Base-by-base conservation (phyloP, 2,888 invertebrate genomes). In the Nesidiocoris tenuis region DNA sequence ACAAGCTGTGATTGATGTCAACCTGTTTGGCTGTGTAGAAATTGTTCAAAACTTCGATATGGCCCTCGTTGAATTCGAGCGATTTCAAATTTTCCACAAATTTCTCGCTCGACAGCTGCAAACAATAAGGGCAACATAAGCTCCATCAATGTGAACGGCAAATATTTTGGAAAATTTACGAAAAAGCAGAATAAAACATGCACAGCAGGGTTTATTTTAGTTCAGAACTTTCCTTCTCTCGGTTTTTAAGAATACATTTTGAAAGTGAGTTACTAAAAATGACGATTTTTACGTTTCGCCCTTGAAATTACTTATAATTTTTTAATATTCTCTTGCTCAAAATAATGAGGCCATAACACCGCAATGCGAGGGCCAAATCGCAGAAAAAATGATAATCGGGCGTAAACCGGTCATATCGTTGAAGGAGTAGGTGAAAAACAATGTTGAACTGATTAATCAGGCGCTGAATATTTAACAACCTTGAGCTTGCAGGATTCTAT, bases 401-500 rank as follows among this genome's bases (percentile, higher is more conserved):
- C 18, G 61, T 61, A 12, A 12, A 16, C 7, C 17, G 17, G 17
- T 12, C 9, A 12, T 61, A 7, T 16, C n/a, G 17, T 61, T 61
- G 12, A 61, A 16, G 61, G 61, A 17, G 7, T 17, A 61, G 7
- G n/a, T 61, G 17, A 12, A 7, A 17, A 7, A 12, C 7, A 12
- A 12, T 54, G 54, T 16, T 12, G n/a, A n/a, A n/a, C n/a, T n/a
- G n/a, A n/a, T n/a, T 55, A 54, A 21, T 19, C 5, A 7, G 1
- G 25, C n/a, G 16, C 1, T 1, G 39, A 1, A n/a, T 0, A 81
- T 84, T 84, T 84, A 83, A n/a, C n/a, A n/a, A 90, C 90, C 85
- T 89, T 89, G 79, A 90, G 86, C 84, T 90, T 91, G 80, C 89
- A 89, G 79, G 89, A 88, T 83, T 92, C 88, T 18, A 91, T 84